Evolutionary conservation across 2,113 vertebrate species (phyloP), one percentile per base, ranked within the genome.

Genomic region (Condylura cristata): DNA sequence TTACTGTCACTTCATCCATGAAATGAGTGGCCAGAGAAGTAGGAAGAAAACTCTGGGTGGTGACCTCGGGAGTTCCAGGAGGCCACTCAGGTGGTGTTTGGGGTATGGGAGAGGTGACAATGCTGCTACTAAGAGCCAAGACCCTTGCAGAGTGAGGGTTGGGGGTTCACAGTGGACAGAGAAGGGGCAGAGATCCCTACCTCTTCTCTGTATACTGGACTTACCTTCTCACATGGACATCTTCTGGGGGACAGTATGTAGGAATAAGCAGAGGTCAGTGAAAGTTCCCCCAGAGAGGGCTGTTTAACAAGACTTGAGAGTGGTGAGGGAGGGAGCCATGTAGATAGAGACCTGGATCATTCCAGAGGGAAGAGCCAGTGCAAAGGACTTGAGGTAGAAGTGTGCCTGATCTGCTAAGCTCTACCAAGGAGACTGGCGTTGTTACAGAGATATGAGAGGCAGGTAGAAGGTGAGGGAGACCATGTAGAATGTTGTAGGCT

Each of bases 301-400:
- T 18, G 72, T 92, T 93, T 95, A 88, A 88, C 24, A 88, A 86
- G 78, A 88, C 18, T 85, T 88, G 48, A 89, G 85, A 51, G 60
- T 93, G 68, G 56, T 68, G 53, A 87, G 60, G 58, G 30, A 90
- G 24, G 48, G 7, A 76, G 37, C 20, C 22, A 56, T 80, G 53
- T 63, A 65, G 37, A 68, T 83, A 65, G 37, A 68, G 79, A 56
- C 37, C 39, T 89, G 14, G 65, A n/a, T 48, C 88, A 71, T 74
- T 95, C 58, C 16, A 84, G 66, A 82, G 37, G 46, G 53, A 92
- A 90, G 1, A 76, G 70, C 18, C 65, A 94, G 16, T 46, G 66
- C 66, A 94, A 90, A 96, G 68, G 53, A 12, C 34, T 39, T 84
- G 75, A 95, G n/a, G 86, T 86, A 32, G 90, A 48, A 86, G 32